A percentile compares a stretch with the other conserved stretches of the same genome.
Evolutionary conservation across 2,888 invertebrate species (phyloP).

Genomic region (Incurvaria masculella): DNA sequence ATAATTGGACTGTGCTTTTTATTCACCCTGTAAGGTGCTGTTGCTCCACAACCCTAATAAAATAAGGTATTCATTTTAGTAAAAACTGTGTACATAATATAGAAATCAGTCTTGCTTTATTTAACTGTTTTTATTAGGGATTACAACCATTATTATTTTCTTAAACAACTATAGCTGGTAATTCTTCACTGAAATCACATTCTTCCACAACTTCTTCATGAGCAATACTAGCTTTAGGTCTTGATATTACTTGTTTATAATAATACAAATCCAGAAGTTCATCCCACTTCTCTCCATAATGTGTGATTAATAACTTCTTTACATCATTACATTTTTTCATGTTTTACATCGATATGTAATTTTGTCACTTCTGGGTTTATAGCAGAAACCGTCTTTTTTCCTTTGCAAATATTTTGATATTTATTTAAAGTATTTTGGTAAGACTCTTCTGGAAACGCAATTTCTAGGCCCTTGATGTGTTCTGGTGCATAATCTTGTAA

Average conservation of each 20-base stretch:
- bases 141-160: too few relatives aligned
- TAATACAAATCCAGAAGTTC: constrained; percentile 10
- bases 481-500: constrained; percentile 8
- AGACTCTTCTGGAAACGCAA: constrained; percentile 12
- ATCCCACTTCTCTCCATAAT: constrained; percentile 13
- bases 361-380: constrained; percentile 9
- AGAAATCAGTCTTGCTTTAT: too few relatives aligned
- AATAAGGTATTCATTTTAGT: too few relatives aligned
- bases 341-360: constrained; percentile 11
- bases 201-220: constrained; percentile 10
- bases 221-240: constrained; percentile 9
- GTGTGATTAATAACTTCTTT: constrained; percentile 13
- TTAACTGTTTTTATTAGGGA: too few relatives aligned
- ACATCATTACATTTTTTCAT: constrained; percentile 13
- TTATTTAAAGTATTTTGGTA: constrained; percentile 9
- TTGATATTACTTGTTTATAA: constrained; percentile 13
- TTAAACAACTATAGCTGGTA: constrained; percentile 10
- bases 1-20: too few relatives aligned
- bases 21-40: too few relatives aligned
- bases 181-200: constrained; percentile 11
- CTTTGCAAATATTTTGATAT: constrained; percentile 12
- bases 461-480: constrained; percentile 5
- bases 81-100: too few relatives aligned
- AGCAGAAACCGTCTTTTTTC: constrained; percentile 11
- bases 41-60: too few relatives aligned